These are phyloP conservation scores for Dendrophyllia cribrosa DNA, from an alignment of 64 coral and sea anemone species.

Conservation along the genomic window DNA sequence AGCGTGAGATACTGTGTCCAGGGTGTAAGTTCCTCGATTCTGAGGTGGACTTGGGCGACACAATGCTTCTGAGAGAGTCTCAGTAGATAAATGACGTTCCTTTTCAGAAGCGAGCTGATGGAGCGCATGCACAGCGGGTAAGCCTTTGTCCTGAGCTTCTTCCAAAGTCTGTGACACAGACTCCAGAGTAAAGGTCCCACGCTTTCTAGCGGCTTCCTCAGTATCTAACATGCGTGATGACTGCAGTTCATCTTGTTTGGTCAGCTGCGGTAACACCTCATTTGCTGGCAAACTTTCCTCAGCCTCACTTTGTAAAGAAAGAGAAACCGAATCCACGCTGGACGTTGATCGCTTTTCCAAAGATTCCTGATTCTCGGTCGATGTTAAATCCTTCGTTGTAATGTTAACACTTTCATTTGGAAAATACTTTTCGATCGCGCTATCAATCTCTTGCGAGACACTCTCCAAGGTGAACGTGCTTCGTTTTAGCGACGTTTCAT, in stretches of 20 bases:
- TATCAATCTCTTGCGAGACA: slow-evolving; percentile 26
- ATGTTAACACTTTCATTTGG: neutral
- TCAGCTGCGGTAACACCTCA: neutral
- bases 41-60: neutral
- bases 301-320: neutral
- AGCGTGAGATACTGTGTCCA: slow-evolving; percentile 38
- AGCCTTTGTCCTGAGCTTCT: slow-evolving; percentile 33
- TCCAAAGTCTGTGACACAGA: slow-evolving; percentile 31
- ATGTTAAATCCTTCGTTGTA: neutral
- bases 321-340: slow-evolving; percentile 19
- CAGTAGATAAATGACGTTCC: neutral
- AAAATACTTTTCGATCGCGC: neutral
- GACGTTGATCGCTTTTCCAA: slow-evolving; percentile 27
- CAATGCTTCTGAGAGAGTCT: neutral
- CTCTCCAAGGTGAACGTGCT: slow-evolving; percentile 37
- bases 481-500: neutral
- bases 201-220: neutral
- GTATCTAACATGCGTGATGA: neutral
- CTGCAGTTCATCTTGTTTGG: neutral
- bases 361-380: neutral
- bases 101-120: slow-evolving; percentile 16
- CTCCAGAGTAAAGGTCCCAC: slow-evolving; percentile 57
- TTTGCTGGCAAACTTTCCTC: neutral
- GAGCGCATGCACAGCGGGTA: slow-evolving; percentile 37
- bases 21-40: slow-evolving; percentile 49